Base-by-base conservation (phyloP, 30 jellyfish, hydroid and myxozoan genomes). In the Hydractinia symbiolongicarpus region DNA sequence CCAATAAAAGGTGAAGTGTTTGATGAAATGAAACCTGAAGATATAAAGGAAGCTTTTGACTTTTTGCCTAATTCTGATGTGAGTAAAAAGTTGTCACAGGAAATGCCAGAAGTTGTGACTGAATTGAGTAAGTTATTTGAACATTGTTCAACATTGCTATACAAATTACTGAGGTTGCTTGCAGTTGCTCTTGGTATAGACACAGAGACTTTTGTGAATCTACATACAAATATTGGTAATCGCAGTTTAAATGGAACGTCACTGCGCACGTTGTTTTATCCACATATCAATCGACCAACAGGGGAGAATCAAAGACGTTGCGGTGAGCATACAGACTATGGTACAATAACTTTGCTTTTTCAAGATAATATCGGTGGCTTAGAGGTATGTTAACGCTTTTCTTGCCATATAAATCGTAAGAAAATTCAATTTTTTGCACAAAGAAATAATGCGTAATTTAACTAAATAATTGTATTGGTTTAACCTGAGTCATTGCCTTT, bases 301-400 rank as follows among this genome's bases (percentile, higher is more conserved):
- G 8, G 9, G 5, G n/a, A 53, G 14, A 57, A 66, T 49, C 83
- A 79, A 54, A n/a, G 53, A n/a, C 79, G 87, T 17, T 79, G 87
- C 81, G 11, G 84, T 7, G 87, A 66, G 54, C 87, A 79, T 68
- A 79, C 87, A 4, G 87, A 79, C 81, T 79, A 79, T 61, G 87
- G 87, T 0, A 79, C 87, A 14, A 53, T 79, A 53, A 79, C 87
- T 49, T 8, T 79, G 50, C 50, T 79, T 40, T 79, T 79, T 79
- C 87, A 79, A 79, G 87, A 79, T 61, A 8, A 53, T 5, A 57
- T 30, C 0, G 87, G 87, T 14, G 87, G 87, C 16, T 67, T 79
- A 49, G 87, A 79, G 83, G 87, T 79, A 50, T 14, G 83, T 6
- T 54, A 5, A 50, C 2, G 44, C 44, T 30, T 30, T 30, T 30